Conservation (phyloP, 2,113 vertebrate species). For the Tinamus guttatus region DNA sequence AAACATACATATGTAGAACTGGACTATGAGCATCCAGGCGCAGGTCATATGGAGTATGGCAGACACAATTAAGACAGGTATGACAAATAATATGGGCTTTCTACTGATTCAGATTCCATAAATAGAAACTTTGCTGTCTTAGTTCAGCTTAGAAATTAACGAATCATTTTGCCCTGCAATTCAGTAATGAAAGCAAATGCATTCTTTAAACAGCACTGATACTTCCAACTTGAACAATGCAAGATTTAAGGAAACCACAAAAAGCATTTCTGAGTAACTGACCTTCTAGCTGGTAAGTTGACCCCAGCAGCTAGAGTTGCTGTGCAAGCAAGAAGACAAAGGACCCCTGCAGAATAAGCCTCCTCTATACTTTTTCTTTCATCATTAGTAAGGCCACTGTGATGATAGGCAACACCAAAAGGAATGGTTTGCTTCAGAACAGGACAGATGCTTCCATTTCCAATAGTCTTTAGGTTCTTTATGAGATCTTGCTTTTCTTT, state of each 20-base stretch:
- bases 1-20: neutral
- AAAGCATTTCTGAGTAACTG: neutral
- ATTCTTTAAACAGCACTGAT: neutral
- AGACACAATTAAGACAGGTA: neutral
- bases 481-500: slow-evolving; percentile 85
- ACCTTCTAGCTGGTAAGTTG: slow-evolving; percentile 96
- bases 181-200: neutral
- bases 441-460: slow-evolving; percentile 86
- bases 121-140: neutral
- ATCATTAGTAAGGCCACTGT: slow-evolving; percentile 90
- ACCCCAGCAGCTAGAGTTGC: slow-evolving; percentile 95
- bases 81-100: neutral
- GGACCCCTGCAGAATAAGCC: slow-evolving; percentile 87
- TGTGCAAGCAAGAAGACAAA: slow-evolving; percentile 94
- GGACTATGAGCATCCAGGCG: neutral
- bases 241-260: neutral
- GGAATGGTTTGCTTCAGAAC: slow-evolving; percentile 86
- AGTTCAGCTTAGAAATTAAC: neutral
- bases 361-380: slow-evolving; percentile 92
- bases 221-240: neutral
- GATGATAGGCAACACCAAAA: slow-evolving; percentile 94
- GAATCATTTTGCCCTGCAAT: neutral
- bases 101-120: neutral
- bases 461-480: slow-evolving; percentile 78
- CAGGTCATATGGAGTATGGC: neutral